phyloP scores from a whole-genome alignment of 1,140 invertebrate species.

The Euglossa dilemma region DNA sequence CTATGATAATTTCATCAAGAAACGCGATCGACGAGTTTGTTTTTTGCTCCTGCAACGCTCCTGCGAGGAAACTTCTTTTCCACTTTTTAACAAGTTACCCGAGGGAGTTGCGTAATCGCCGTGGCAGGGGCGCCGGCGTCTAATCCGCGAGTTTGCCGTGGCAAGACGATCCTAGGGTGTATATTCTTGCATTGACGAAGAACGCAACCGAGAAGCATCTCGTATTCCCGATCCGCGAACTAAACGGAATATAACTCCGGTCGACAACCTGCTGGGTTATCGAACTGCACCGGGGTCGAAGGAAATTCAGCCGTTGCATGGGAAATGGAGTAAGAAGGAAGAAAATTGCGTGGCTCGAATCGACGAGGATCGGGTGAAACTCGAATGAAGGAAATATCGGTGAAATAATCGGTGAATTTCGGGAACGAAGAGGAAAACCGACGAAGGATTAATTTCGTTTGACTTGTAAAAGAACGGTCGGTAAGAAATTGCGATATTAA shows the following conservation, averaged over 20 bases:
- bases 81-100: slow-evolving; percentile 11
- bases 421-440: too few species aligned
- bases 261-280: not conserved
- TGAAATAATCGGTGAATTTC: too few species aligned
- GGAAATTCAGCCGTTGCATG: not conserved
- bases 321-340: too few species aligned
- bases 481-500: too few species aligned
- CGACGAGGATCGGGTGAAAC: not conserved
- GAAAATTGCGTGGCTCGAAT: not conserved
- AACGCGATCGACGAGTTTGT: not conserved
- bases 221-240: not conserved
- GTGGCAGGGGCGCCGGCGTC: too few species aligned
- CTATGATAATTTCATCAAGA: not conserved
- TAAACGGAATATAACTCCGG: slow-evolving; percentile 9
- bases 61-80: not conserved
- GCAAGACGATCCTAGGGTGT: not conserved
- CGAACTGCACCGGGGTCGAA: not conserved
- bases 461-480: too few species aligned
- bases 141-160: not conserved
- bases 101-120: not conserved
- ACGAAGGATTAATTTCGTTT: too few species aligned
- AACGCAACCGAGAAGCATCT: not conserved
- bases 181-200: slow-evolving; percentile 14
- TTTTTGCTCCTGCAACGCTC: too few species aligned
- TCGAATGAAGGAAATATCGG: too few species aligned